phyloP scores from a whole-genome alignment of 2,797 vertebrate species.

The Psittacula derbiana region DNA sequence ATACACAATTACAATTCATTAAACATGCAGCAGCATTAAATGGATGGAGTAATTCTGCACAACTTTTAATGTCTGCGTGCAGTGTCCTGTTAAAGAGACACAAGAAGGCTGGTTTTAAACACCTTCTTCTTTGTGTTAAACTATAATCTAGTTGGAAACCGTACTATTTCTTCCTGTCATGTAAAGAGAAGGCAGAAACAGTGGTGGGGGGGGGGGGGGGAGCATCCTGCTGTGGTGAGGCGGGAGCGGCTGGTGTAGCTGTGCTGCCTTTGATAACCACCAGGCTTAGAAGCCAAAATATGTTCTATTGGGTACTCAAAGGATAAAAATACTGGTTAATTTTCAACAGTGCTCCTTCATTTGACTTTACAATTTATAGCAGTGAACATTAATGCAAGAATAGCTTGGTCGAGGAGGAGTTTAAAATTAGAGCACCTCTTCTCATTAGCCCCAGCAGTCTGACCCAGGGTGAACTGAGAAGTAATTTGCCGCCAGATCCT shows the following conservation, averaged over 20 bases:
- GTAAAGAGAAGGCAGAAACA: slow-evolving; percentile 22
- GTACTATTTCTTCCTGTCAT: not conserved
- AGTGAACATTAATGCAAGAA: slow-evolving; percentile 82
- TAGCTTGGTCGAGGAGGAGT: slow-evolving; percentile 81
- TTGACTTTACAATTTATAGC: slow-evolving; percentile 84
- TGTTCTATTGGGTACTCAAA: slow-evolving; percentile 77
- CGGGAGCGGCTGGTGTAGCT: slow-evolving; percentile 44
- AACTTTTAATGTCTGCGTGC: slow-evolving; percentile 47
- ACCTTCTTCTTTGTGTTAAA: slow-evolving; percentile 18
- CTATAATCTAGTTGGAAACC: slow-evolving; percentile 60
- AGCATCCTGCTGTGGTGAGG: slow-evolving; percentile 4
- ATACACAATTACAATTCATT: slow-evolving; percentile 65
- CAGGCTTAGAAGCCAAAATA: slow-evolving; percentile 79
- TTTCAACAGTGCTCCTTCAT: slow-evolving; percentile 84
- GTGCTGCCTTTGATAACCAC: slow-evolving; percentile 68
- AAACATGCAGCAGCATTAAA: slow-evolving; percentile 60
- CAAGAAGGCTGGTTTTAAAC: slow-evolving; percentile 53
- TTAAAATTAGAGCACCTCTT: slow-evolving; percentile 84
- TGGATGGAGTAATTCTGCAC: not conserved
- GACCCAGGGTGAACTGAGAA: slow-evolving; percentile 83
- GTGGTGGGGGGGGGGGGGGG: not conserved
- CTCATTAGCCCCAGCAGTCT: slow-evolving; percentile 83
- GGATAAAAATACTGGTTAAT: slow-evolving; percentile 83
- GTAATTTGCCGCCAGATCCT: slow-evolving; percentile 81
- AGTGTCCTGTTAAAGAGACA: slow-evolving; percentile 46